These are phyloP conservation scores for Nephila pilipes DNA, from an alignment of 1,140 invertebrate species.

Conservation along the genomic window DNA sequence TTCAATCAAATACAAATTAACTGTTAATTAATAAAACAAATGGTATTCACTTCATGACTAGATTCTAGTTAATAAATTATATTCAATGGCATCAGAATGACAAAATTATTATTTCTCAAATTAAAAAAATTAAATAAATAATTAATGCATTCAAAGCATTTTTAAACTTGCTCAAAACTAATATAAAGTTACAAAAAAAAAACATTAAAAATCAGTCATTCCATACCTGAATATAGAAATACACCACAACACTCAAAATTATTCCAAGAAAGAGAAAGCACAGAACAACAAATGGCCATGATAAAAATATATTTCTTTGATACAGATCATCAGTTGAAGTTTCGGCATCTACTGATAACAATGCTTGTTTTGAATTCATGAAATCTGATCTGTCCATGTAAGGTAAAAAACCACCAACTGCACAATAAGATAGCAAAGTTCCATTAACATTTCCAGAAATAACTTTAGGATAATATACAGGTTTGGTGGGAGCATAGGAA, in stretches of 20 bases:
- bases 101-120: too few relatives aligned
- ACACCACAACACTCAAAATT: constrained; percentile 34
- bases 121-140: too few relatives aligned
- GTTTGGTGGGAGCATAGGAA: background rate
- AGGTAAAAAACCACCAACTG: constrained; percentile 2
- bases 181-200: too few relatives aligned
- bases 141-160: too few relatives aligned
- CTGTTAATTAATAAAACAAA: too few relatives aligned
- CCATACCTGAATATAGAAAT: constrained; percentile 54
- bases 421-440: constrained; percentile 2
- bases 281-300: constrained; percentile 18
- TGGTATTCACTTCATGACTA: too few relatives aligned
- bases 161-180: too few relatives aligned
- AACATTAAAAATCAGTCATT: too few relatives aligned
- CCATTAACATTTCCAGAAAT: constrained; percentile 27
- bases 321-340: constrained; percentile 44
- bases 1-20: too few relatives aligned
- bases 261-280: background rate
- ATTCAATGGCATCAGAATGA: too few relatives aligned
- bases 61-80: too few relatives aligned
- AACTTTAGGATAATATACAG: constrained; percentile 2
- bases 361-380: background rate
- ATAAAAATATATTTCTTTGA: constrained; percentile 17
- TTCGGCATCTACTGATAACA: constrained; percentile 6
- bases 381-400: background rate